Conservation (phyloP, 2,113 vertebrate genomes). For the Scophthalmus maximus region DNA sequence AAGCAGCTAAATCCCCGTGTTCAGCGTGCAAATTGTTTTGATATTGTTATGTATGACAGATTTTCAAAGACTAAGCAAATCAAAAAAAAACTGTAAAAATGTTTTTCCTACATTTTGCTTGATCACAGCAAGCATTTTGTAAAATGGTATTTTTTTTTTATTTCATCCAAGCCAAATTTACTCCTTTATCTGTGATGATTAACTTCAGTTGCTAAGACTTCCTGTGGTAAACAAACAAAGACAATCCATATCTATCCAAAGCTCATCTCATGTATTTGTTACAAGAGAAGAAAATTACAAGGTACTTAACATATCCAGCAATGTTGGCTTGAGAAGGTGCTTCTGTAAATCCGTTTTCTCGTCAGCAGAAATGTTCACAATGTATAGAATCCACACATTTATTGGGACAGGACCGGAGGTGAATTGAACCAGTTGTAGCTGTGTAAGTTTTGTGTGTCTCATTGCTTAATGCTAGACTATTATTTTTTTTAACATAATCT, state of each 20-base stretch:
- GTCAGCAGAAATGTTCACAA: not conserved
- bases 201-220: not conserved
- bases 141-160: not conserved
- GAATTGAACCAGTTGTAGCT: not conserved
- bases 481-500: conserved; percentile 28
- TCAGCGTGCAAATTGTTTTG: no score
- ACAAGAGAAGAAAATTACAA: not conserved
- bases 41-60: not conserved
- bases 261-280: not conserved
- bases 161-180: not conserved
- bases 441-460: not conserved
- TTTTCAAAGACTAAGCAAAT: not conserved
- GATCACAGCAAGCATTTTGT: not conserved
- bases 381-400: not conserved
- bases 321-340: not conserved
- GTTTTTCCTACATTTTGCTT: not conserved
- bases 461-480: not conserved
- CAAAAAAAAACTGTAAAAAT: no score
- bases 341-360: not conserved
- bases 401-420: not conserved
- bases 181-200: not conserved
- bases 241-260: not conserved
- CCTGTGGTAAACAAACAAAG: not conserved
- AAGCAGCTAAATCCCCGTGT: no score
- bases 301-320: not conserved